Percentiles rank a stretch among this genome's conserved stretches.
phyloP scores from a whole-genome alignment of 2,113 vertebrate species.

The Pogona vitticeps region DNA sequence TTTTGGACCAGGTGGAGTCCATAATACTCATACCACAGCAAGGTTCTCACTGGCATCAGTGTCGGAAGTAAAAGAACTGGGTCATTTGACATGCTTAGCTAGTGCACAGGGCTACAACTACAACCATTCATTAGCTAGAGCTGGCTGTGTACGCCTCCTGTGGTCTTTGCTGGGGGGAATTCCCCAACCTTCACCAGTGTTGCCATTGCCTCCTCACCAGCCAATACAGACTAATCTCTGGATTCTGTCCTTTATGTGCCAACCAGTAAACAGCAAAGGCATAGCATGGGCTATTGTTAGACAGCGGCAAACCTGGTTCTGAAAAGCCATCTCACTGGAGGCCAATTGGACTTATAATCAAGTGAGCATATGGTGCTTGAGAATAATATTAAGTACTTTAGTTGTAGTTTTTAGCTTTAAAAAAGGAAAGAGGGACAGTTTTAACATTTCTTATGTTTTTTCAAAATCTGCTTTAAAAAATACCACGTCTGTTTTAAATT shows the following conservation, averaged over 20 bases:
- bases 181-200: neutral
- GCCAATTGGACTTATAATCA: neutral
- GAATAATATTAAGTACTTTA: neutral
- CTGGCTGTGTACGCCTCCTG: neutral
- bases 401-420: neutral
- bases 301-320: neutral
- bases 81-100: neutral
- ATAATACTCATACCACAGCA: neutral
- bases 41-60: neutral
- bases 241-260: neutral
- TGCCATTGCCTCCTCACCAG: too few relatives aligned
- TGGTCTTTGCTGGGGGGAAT: neutral
- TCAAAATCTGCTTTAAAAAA: slow-evolving; percentile 8
- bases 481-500: slow-evolving; percentile 8
- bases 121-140: neutral
- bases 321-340: neutral
- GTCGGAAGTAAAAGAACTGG: neutral
- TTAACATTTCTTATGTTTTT: neutral
- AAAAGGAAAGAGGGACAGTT: neutral
- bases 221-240: neutral
- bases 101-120: neutral
- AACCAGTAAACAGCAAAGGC: neutral
- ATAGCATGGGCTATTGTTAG: neutral
- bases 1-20: too few relatives aligned
- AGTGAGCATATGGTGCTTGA: neutral